Percentiles rank a stretch among this genome's conserved stretches.
These are phyloP conservation scores for Leucophora obtusa DNA, from an alignment of 2,888 invertebrate species.

Conservation along the genomic window DNA sequence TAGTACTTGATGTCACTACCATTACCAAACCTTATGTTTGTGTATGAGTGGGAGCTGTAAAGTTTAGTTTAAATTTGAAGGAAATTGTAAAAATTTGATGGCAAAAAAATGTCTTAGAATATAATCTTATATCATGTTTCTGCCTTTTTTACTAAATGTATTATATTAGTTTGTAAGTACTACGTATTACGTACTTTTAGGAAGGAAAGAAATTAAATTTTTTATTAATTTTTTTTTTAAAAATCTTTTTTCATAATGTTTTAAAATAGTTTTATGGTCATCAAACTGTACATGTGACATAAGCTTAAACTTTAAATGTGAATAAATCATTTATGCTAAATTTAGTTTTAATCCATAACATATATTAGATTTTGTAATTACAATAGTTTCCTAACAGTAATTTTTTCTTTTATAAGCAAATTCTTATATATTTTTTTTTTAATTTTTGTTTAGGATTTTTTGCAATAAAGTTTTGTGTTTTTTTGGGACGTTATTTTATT, in stretches of 20 bases:
- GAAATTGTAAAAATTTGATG: constrained; percentile 30
- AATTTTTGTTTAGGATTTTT: too few species aligned
- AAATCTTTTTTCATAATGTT: background rate
- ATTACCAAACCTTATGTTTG: constrained; percentile 15
- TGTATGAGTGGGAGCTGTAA: background rate
- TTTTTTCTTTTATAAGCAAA: too few species aligned
- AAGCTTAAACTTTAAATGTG: background rate
- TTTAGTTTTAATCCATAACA: background rate
- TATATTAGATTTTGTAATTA: background rate
- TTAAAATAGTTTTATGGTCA: background rate
- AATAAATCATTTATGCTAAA: background rate
- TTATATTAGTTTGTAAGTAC: background rate
- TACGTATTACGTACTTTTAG: background rate
- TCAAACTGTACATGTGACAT: background rate
- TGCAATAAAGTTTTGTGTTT: too few species aligned
- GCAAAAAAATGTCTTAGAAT: background rate
- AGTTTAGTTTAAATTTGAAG: constrained; percentile 26
- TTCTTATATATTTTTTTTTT: too few species aligned
- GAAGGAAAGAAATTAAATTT: constrained; percentile 5
- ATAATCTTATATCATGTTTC: background rate
- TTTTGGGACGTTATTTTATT: too few species aligned
- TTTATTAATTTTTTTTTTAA: background rate
- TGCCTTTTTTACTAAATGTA: background rate
- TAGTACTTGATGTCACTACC: constrained; percentile 35
- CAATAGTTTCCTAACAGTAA: background rate